Evolutionary conservation across 2,797 vertebrate species (phyloP), one percentile per base, ranked within the genome.

Genomic region (Falco cherrug): DNA sequence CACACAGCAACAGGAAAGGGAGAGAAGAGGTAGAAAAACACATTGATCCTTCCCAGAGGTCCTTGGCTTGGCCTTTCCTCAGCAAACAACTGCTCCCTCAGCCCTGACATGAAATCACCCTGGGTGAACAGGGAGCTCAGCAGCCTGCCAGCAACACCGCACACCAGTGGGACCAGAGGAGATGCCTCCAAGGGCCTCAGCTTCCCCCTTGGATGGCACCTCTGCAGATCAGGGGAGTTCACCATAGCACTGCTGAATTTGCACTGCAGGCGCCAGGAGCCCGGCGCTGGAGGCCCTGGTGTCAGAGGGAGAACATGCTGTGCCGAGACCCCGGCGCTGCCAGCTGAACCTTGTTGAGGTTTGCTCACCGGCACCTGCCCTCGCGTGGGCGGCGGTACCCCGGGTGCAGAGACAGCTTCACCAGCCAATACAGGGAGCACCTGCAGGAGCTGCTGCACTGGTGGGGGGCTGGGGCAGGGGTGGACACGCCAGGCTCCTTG

Each of bases 21-120:
- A 77, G 69, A 84, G 61, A 64, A 57, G 64, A 93, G 92, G 83
- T 19, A 93, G 93, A 89, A 90, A 93, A 93, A 67, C 94, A 91
- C 69, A 87, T 13, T 87, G 91, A 92, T 57, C 84, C 70, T 81
- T 94, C 71, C 75, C 69, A 76, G 78, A 89, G 83, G 68, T 89
- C 75, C 84, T 95, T 1, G 18, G 94, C 95, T 95, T 94, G 87
- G 84, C 94, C 60, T 20, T 90, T 76, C 19, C 45, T 95, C 53
- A 45, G 74, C 73, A 67, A 35, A 60, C 13, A 70, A 19, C 48
- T 4, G 9, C 18, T 74, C 31, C 53, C 47, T 41, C 59, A 78
- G 59, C 39, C 33, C 60, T 54, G 39, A 29, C 4, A 9, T 8
- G 18, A 53, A 89, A 60, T 61, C 39, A 24, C 54, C 31, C 54